phyloP scores from a whole-genome alignment of 2,888 invertebrate genomes.

The Sminthurinus aureus region DNA sequence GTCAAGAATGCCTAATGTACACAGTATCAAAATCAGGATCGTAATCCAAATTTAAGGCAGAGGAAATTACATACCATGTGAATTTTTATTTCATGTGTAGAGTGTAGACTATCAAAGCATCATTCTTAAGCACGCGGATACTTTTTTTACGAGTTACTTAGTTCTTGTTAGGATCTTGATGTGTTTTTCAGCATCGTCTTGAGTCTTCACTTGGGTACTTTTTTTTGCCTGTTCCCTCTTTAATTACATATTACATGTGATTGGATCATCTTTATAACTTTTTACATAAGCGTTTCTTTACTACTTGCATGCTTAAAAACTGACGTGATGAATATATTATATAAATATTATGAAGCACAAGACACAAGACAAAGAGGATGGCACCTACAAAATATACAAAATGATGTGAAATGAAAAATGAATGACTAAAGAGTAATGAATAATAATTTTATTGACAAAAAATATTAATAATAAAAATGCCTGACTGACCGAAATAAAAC shows the following conservation, averaged over 20 bases:
- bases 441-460: conserved; percentile 16
- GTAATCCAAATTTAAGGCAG: neutral
- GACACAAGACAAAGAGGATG: too few relatives aligned
- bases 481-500: neutral
- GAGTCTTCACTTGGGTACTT: neutral
- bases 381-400: too few relatives aligned
- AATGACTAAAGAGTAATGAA: neutral
- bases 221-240: neutral
- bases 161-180: too few relatives aligned
- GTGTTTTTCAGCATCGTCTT: too few relatives aligned
- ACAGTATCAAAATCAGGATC: too few relatives aligned
- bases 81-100: neutral
- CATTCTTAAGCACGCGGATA: neutral
- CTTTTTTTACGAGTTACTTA: neutral
- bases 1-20: too few relatives aligned
- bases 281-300: too few relatives aligned
- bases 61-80: neutral
- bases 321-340: neutral
- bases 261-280: conserved; percentile 3
- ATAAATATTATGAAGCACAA: neutral
- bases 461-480: neutral
- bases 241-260: conserved; percentile 2
- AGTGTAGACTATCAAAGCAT: neutral
- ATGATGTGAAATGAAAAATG: neutral
- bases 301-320: neutral